phyloP scores from a whole-genome alignment of 2,888 invertebrate genomes.

The Drosophila paranaensis region DNA sequence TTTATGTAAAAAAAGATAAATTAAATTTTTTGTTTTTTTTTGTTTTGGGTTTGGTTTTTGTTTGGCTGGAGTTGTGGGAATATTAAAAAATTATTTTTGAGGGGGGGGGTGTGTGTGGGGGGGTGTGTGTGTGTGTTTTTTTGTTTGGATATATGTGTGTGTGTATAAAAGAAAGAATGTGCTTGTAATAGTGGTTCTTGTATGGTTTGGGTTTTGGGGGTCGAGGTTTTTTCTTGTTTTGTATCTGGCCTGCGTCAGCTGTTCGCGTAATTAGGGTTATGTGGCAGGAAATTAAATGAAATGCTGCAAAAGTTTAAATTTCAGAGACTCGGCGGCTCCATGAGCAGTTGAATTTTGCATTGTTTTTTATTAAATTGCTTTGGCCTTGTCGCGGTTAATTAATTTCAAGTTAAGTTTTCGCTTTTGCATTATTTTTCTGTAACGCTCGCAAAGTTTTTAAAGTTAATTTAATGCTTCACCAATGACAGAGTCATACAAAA shows the following conservation, averaged over 20 bases:
- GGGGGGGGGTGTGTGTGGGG: too few relatives aligned
- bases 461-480: constrained; percentile 73
- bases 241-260: constrained; percentile 65
- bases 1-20: too few relatives aligned
- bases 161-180: too few relatives aligned
- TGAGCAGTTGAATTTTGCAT: constrained; percentile 1
- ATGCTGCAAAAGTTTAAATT: constrained; percentile 50
- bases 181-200: too few relatives aligned
- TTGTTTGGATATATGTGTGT: too few relatives aligned
- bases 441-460: constrained; percentile 64
- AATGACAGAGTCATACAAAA: constrained; percentile 59
- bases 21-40: too few relatives aligned
- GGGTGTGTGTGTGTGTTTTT: too few relatives aligned
- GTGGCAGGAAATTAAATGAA: constrained; percentile 31
- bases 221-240: too few relatives aligned
- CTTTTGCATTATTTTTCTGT: constrained; percentile 34
- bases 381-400: constrained; percentile 71
- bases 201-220: too few relatives aligned
- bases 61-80: too few relatives aligned
- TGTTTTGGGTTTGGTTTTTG: too few relatives aligned
- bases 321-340: constrained; percentile 13
- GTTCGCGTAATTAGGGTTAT: constrained; percentile 73
- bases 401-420: constrained; percentile 74
- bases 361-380: constrained; percentile 23
- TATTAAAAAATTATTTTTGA: too few relatives aligned